phyloP scores from a whole-genome alignment of 2,888 invertebrate genomes.

The Dusona sp. region DNA sequence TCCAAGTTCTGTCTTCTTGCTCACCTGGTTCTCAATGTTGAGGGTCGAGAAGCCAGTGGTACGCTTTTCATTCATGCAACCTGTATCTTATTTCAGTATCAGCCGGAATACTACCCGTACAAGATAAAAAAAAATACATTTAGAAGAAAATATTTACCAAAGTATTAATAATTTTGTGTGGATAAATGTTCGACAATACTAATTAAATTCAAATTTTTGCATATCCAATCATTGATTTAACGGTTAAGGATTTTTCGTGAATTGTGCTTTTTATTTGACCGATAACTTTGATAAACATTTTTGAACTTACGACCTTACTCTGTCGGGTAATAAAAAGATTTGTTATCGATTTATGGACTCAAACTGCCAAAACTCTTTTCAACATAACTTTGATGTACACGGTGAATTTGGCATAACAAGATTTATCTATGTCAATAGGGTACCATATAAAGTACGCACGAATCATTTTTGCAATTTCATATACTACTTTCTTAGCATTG shows the following conservation, averaged over 20 bases:
- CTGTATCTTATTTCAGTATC: not conserved
- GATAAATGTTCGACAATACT: not conserved
- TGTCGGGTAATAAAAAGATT: not conserved
- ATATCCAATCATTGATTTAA: no score
- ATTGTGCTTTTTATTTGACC: not conserved
- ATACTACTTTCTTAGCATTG: constrained; percentile 28
- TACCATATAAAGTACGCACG: constrained; percentile 23
- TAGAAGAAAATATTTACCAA: not conserved
- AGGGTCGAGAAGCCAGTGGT: constrained; percentile 18
- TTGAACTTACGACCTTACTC: not conserved
- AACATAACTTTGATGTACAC: not conserved
- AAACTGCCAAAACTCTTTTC: not conserved
- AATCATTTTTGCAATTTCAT: constrained; percentile 42
- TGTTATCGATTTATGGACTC: not conserved
- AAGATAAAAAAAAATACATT: not conserved
- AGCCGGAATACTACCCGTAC: not conserved
- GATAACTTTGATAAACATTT: not conserved
- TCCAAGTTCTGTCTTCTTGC: constrained; percentile 11
- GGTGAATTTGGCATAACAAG: not conserved
- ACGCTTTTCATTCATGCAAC: not conserved
- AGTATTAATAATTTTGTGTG: no score
- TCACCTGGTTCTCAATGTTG: not conserved
- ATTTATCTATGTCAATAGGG: not conserved
- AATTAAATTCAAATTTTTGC: not conserved
- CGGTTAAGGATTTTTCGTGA: not conserved